Evolutionary conservation across 2,888 invertebrate species (phyloP).

Genomic region (Drosophila meridionalis): DNA sequence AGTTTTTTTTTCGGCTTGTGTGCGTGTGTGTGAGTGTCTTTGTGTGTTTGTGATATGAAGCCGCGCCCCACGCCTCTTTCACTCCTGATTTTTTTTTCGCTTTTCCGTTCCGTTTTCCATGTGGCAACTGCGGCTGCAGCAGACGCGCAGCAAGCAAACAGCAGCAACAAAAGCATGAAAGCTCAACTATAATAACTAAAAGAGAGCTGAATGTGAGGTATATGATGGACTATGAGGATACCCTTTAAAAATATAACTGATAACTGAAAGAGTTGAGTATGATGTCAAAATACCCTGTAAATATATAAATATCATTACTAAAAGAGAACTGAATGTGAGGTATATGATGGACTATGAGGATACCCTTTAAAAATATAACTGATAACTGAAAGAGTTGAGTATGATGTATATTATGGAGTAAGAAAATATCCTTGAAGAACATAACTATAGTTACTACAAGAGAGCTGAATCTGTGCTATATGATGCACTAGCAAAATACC

Average conservation of each 20-base stretch:
- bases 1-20: conserved; percentile 18
- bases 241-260: neutral
- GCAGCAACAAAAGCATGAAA: conserved; percentile 32
- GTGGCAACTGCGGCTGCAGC: conserved; percentile 55
- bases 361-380: neutral
- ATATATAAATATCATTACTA: conserved; percentile 45
- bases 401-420: too few species aligned
- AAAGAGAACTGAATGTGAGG: neutral
- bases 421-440: too few species aligned
- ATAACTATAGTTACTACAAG: conserved; percentile 47
- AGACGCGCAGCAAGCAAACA: conserved; percentile 36
- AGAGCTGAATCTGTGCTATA: too few species aligned
- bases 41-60: conserved; percentile 35
- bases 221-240: neutral
- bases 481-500: neutral
- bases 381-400: too few species aligned
- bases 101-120: conserved; percentile 48
- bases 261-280: too few species aligned
- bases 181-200: conserved; percentile 56
- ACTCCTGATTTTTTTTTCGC: conserved; percentile 51
- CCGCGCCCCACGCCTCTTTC: conserved; percentile 40
- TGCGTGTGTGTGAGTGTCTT: conserved; percentile 9
- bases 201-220: neutral
- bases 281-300: too few species aligned
- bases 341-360: neutral